Base-by-base conservation (phyloP, 2,888 invertebrate species). In the Calameuta pallipes region DNA sequence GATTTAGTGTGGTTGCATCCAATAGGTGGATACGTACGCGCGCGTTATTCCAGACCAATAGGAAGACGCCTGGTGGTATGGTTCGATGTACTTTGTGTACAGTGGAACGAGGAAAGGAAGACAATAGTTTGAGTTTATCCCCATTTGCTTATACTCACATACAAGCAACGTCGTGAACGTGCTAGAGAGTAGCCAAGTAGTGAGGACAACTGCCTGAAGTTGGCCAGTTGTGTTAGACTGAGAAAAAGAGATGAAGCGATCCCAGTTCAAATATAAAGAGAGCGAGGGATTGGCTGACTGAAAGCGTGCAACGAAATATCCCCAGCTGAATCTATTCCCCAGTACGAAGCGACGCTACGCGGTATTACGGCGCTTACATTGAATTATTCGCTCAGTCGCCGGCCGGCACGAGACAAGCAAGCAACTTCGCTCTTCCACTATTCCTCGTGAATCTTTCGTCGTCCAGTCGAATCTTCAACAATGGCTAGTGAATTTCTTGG, bases 401-500 rank as follows among this genome's bases (percentile, higher is more conserved):
- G 69, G 35, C 69, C 75, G 30, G 75, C 31, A 73, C 37, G 71
- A 78, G 9, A 34, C 31, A 71, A 30, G 71, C 13, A 34, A 33
- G 71, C 31, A 34, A 11, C 30, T 56, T 56, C 9, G 56, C 34
- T 31, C 37, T 69, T 75, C 11, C 75, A 30, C 34, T 69, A 69
- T 34, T n/a, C 33, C 71, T 71, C 23, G 71, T 31, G 69, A 75
- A 78, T 75, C 75, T 68, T 74, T 76, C 15, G 31, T 79, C 74
- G 75, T 82, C 79, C 81, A 69, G 79, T 80, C 76, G 84, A 84
- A 76, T 56, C 23, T 56, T 56, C 56, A 56, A 15, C 23, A 56
- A 56, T 56, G 56, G 56, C 56, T 56, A 56, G 56, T 56, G 85
- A 89, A n/a, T 92, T 93, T 85, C 88, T 92, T 73, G 96, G 96